phyloP scores from a whole-genome alignment of 2,113 vertebrate genomes.

The Equus quagga region DNA sequence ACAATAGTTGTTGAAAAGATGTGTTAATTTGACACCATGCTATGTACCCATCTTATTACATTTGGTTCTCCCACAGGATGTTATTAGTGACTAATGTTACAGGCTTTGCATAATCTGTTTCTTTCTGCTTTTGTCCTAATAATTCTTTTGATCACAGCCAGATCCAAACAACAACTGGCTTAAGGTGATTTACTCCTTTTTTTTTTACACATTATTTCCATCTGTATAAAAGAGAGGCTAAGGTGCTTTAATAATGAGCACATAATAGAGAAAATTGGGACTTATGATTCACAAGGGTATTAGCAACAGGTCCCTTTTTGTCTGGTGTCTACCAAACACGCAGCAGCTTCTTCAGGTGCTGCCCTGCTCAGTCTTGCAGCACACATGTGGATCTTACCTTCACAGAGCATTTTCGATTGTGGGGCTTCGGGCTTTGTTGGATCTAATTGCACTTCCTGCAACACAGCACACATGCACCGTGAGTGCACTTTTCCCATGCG shows the following conservation, averaged over 20 bases:
- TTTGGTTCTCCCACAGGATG: conserved; percentile 51
- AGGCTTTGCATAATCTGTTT: conserved; percentile 53
- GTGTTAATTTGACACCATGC: conserved; percentile 47
- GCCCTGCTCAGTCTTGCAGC: neutral
- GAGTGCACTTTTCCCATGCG: neutral
- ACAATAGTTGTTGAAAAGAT: conserved; percentile 48
- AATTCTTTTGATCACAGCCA: conserved; percentile 61
- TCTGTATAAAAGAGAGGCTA: neutral
- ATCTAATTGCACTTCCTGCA: conserved; percentile 22
- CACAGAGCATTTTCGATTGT: neutral
- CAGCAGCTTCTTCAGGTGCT: conserved; percentile 3
- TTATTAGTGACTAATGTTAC: conserved; percentile 65
- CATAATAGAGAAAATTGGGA: conserved; percentile 52
- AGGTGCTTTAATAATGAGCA: conserved; percentile 55
- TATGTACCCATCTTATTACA: conserved; percentile 42
- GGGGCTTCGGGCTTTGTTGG: neutral
- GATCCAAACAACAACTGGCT: conserved; percentile 58
- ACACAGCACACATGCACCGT: neutral
- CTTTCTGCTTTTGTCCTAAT: conserved; percentile 61
- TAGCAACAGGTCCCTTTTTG: conserved; percentile 55
- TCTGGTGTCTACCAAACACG: neutral
- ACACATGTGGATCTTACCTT: neutral
- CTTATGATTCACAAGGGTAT: conserved; percentile 14
- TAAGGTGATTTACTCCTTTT: conserved; percentile 45
- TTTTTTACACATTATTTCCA: conserved; percentile 30